Base-by-base conservation (phyloP, 2,113 vertebrate species). In the Pontoporia blainvillei region DNA sequence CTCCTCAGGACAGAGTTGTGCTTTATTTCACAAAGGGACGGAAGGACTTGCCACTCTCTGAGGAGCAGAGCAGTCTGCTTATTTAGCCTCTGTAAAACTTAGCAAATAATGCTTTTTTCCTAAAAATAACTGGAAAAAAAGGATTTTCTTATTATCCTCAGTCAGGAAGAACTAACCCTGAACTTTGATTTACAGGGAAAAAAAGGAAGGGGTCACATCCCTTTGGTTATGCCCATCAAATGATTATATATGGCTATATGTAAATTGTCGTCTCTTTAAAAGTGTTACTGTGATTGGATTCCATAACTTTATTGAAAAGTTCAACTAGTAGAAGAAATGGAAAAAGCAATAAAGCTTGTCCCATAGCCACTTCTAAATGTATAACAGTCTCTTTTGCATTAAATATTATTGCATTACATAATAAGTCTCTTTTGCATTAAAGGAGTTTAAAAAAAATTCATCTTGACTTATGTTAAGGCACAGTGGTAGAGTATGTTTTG, bases 71-170 rank as follows among this genome's bases (percentile, higher is more conserved):
- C 17, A 10, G 6, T 86, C 46, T 72, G 49, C 34, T 94, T 4
- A 18, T 39, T 79, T 46, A 84, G 49, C 17, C 66, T 61, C n/a
- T 81, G 29, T 59, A 49, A 87, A 95, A 91, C 29, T 67, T 39
- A 78, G 52, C 17, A 90, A 73, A 54, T 9, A 36, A 11, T 46
- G 2, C 18, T 64, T 93, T 31, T 79, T 31, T 21, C 29, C 49
- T 76, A 66, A 49, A 93, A 96, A 78, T 57, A 95, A 21, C 6
- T 83, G 12, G 29, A 49, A 83, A 83, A 90, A 31, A 66, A 90
- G n/a, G 29, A 90, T 72, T 64, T 86, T 54, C 8, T 31, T 36
- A 5, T 86, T 94, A 57, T 54, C 20, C 6, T 75, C 34, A 88
- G 25, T 81, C n/a, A 81, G 39, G 57, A 36, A n/a, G 41, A 86